These are phyloP conservation scores for Timema podura DNA, from an alignment of 2,888 invertebrate genomes.

Conservation along the genomic window DNA sequence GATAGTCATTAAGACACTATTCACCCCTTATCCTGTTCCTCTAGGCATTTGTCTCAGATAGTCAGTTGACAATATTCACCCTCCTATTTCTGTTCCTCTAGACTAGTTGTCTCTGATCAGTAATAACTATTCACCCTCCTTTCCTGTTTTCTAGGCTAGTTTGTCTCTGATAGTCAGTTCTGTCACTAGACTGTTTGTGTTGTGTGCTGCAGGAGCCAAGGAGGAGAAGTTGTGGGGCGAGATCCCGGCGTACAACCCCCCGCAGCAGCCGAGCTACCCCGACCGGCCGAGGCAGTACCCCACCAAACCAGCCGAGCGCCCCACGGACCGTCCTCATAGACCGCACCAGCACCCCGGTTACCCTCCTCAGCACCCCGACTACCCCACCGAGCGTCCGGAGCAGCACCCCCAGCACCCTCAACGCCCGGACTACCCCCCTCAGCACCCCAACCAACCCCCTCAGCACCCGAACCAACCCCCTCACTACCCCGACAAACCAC, in stretches of 20 bases:
- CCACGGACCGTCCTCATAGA: conserved; percentile 36
- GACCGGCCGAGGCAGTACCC: conserved; percentile 32
- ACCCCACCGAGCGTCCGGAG: conserved; percentile 16
- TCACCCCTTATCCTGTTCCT: no score
- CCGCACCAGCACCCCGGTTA: conserved; percentile 36
- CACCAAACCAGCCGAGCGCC: conserved; percentile 39
- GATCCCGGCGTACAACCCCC: conserved; percentile 27
- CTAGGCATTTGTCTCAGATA: no score
- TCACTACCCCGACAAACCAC: conserved; percentile 26
- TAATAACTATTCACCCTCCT: no score
- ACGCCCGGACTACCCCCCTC: background rate
- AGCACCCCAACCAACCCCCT: background rate
- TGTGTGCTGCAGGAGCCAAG: conserved; percentile 18
- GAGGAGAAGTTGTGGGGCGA: conserved; percentile 27
- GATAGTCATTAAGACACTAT: no score
- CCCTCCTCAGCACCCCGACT: conserved; percentile 22
- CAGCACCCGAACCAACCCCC: conserved; percentile 34
- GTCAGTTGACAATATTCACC: no score
- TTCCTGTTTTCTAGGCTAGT: no score
- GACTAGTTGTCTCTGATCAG: no score
- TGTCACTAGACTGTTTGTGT: no score
- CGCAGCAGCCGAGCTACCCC: conserved; percentile 49
- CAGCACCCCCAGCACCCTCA: background rate
- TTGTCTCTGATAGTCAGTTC: no score
- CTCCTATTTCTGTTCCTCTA: no score